Base-by-base conservation (phyloP, 2,888 invertebrate genomes). In the Junonia oenone region DNA sequence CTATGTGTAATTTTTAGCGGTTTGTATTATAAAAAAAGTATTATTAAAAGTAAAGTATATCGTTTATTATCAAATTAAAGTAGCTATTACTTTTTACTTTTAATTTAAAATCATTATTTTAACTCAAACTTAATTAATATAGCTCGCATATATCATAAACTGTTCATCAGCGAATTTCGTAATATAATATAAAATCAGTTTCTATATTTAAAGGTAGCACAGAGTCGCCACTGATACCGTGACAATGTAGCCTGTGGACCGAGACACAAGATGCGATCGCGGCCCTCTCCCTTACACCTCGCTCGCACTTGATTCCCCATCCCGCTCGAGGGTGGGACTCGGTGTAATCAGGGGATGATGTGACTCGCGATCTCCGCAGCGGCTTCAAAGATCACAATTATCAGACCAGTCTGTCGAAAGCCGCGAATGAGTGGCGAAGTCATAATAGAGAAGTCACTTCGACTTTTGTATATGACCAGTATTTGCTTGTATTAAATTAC, bases 261-360 rank as follows among this genome's bases (percentile, higher is more conserved):
- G 84, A 81, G 81, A 80, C 78, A 92, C 92, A 93, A 93, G 92
- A 93, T 92, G 92, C 92, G 92, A 87, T 88, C 84, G 76, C 88
- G 72, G 67, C 86, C 68, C 69, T 81, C 83, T 74, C 83, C 15
- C 71, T 90, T 74, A 27, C 73, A 55, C 81, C 6, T 58, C 11
- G 35, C 1, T 9, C 3, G 3, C n/a, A 22, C 51, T 35, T 19
- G 31, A 64, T 63, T 61, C 19, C 45, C 73, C 65, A 58, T 85
- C 85, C 69, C 78, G 54, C 71, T 83, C 82, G 73, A 78, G 90
- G 90, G 89, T 88, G 90, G 90, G 82, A 68, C 89, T 83, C 79
- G 76, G 83, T 88, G 87, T 89, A 90, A 89, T 89, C 86, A 90
- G 90, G 91, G 90, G 90, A 90, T 89, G 88, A 89, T 83, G 86